Evolutionary conservation across 2,888 invertebrate genomes (phyloP).

Genomic region (Cataglyphis cursor): DNA sequence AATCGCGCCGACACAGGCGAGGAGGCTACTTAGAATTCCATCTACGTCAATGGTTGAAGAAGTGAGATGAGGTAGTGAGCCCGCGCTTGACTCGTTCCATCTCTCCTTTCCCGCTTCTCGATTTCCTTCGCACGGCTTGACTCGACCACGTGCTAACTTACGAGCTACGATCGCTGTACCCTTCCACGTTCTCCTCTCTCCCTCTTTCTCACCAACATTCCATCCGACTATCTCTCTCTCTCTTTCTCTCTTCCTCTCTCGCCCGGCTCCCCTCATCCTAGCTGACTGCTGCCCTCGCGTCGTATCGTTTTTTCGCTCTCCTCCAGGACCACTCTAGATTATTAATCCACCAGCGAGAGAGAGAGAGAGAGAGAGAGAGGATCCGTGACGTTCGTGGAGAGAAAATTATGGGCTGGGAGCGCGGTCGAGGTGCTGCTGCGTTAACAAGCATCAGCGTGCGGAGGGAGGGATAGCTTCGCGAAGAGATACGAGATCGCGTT

Average conservation of each 20-base stretch:
- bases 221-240: constrained; percentile 28
- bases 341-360: constrained; percentile 74
- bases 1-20: constrained; percentile 59
- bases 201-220: constrained; percentile 43
- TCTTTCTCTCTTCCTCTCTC: constrained; percentile 5
- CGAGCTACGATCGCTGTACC: constrained; percentile 82
- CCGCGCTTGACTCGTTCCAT: constrained; percentile 76
- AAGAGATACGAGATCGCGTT: constrained; percentile 63
- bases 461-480: constrained; percentile 45
- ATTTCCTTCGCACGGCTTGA: constrained; percentile 78
- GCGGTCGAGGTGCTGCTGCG: constrained; percentile 73
- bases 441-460: constrained; percentile 73
- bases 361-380: constrained; percentile 68
- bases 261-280: constrained; percentile 39
- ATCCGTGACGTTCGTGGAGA: constrained; percentile 73
- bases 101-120: constrained; percentile 76
- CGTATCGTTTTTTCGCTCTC: constrained; percentile 70
- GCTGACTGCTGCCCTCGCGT: constrained; percentile 47
- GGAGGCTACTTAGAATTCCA: constrained; percentile 72
- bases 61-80: constrained; percentile 77
- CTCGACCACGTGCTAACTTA: constrained; percentile 86
- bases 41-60: constrained; percentile 76
- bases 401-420: constrained; percentile 72
- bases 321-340: constrained; percentile 67
- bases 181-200: constrained; percentile 73